These are phyloP conservation scores for Hydrozoanthus gracilis DNA, from an alignment of 92 coral and sea anemone genomes.

Conservation along the genomic window DNA sequence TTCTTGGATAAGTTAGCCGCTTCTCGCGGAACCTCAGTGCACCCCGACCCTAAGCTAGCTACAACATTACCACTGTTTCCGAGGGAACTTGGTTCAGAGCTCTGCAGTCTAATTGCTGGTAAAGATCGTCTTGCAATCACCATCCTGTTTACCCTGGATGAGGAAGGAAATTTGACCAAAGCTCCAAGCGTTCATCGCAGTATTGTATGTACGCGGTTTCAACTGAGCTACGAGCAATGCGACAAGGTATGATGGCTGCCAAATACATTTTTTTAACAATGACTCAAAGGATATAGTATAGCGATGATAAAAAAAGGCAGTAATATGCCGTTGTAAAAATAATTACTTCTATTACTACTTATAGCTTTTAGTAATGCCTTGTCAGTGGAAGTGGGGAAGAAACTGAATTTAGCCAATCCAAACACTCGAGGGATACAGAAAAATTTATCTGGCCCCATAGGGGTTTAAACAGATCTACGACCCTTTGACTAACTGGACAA, in stretches of 20 bases:
- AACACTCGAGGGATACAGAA: too few species aligned
- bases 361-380: too few species aligned
- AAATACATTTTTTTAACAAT: background rate
- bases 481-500: too few species aligned
- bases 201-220: slow-evolving; percentile 75
- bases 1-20: slow-evolving; percentile 74
- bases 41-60: slow-evolving; percentile 60
- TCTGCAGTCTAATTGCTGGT: slow-evolving; percentile 85
- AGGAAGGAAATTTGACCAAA: slow-evolving; percentile 60
- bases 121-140: slow-evolving; percentile 87
- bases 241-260: slow-evolving; percentile 35
- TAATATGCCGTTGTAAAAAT: too few species aligned
- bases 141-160: slow-evolving; percentile 69
- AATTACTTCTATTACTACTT: too few species aligned
- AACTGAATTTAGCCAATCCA: too few species aligned
- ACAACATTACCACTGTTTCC: slow-evolving; percentile 82
- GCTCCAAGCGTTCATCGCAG: slow-evolving; percentile 81
- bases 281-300: too few species aligned
- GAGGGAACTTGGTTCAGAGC: slow-evolving; percentile 59
- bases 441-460: too few species aligned
- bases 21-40: slow-evolving; percentile 77
- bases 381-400: too few species aligned
- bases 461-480: too few species aligned
- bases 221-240: slow-evolving; percentile 85
- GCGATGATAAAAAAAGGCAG: too few species aligned